These are phyloP conservation scores for Caenorhabditis sp. DNA, from an alignment of 2,888 invertebrate species.

Conservation along the genomic window DNA sequence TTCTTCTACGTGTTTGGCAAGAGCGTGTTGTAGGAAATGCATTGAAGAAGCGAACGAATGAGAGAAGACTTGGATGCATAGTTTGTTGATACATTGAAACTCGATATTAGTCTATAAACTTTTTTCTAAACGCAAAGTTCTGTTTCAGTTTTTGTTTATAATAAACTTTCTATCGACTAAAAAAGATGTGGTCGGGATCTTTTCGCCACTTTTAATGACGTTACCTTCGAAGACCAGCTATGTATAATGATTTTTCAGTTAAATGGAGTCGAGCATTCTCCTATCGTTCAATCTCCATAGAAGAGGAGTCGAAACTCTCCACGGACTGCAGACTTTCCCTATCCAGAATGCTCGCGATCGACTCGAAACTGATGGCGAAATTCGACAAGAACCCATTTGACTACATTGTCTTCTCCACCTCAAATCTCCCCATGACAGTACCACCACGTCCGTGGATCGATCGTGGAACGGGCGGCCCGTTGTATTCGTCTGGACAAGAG, in stretches of 20 bases:
- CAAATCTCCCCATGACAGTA: conserved; percentile 79
- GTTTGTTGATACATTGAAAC: neutral
- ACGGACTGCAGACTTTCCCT: conserved; percentile 69
- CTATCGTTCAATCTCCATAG: conserved; percentile 71
- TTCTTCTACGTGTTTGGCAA: neutral
- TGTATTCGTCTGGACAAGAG: conserved; percentile 65
- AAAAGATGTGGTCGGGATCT: no score
- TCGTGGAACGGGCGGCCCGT: conserved; percentile 77
- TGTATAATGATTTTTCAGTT: conserved; percentile 20
- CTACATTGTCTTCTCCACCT: conserved; percentile 73
- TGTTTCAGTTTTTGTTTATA: no score
- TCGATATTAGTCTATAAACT: no score
- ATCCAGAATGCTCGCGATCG: conserved; percentile 75
- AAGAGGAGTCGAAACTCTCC: conserved; percentile 73
- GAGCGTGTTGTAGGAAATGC: neutral
- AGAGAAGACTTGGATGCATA: neutral
- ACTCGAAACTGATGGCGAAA: conserved; percentile 62
- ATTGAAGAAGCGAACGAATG: neutral
- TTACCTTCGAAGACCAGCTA: neutral
- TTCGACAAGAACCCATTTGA: conserved; percentile 76
- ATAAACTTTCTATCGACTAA: no score
- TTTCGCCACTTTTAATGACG: no score
- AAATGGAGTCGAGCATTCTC: conserved; percentile 70
- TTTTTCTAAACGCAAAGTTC: no score
- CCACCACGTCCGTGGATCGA: conserved; percentile 82